Base-by-base conservation (phyloP, 2,888 invertebrate genomes). In the Drepana falcataria region DNA sequence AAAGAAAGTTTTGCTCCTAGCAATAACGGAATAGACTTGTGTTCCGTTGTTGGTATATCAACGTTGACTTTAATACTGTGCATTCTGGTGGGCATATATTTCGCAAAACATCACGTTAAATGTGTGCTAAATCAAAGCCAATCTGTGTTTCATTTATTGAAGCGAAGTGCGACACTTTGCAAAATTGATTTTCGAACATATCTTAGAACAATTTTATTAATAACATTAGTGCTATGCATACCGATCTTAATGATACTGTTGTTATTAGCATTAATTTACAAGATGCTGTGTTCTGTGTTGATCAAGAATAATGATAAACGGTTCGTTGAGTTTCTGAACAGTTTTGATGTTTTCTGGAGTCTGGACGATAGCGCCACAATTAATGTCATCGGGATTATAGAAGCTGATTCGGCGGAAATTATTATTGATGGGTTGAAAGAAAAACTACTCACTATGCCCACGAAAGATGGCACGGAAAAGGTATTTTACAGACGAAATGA, bases 321-420 rank as follows among this genome's bases (percentile, higher is more conserved):
- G 56, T 93, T 90, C 61, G 83, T 75, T 2, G 83, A 85, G 35
- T 81, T 92, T 33, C 73, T 93, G 35, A 82, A 89, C 44, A 92
- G 92, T 48, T 84, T 87, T 5, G 93, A 93, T 63, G 84, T 87
- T 2, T 83, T 93, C 54, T 93, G 92, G 92, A 88, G 91, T 40
- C 64, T 92, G 35, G 92, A 93, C 71, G 84, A 89, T 41, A 76
- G 87, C 2, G 66, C 77, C 2, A 79, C 89, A 0, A 92, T 92
- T 53, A 92, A 92, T 54, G 85, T 92, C 2, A 72, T 93, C 1
- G 84, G 87, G 34, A 68, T 91, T 9, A 70, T 93, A 57, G 89
- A 91, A 63, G 77, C 82, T 0, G 67, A 75, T 41, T 77, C 77
- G 9, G 59, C 79, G 2, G 52, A 71, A 66, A 47, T 55, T 48